A percentile compares a stretch with the other conserved stretches of the same genome.
phyloP scores from a whole-genome alignment of 2,888 invertebrate species.

The Drosophila maculinotata region DNA sequence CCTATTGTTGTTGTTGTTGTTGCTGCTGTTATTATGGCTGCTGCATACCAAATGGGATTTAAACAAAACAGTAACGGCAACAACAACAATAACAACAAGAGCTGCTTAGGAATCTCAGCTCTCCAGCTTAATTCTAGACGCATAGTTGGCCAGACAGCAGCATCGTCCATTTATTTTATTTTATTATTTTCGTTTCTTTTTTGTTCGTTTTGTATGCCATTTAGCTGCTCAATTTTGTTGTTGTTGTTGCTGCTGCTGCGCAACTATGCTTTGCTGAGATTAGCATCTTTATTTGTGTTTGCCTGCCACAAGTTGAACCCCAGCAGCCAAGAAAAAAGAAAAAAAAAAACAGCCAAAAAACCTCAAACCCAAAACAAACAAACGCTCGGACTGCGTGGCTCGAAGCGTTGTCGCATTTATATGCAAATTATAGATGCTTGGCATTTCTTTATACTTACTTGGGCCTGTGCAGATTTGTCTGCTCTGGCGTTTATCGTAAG shows the following conservation, averaged over 20 bases:
- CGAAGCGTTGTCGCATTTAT: constrained; percentile 74
- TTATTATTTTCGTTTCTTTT: constrained; percentile 31
- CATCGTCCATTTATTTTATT: constrained; percentile 50
- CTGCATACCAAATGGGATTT: constrained; percentile 67
- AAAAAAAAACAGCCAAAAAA: constrained; percentile 29
- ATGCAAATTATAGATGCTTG: constrained; percentile 79
- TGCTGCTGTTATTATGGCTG: constrained; percentile 16
- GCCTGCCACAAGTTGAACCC: constrained; percentile 70
- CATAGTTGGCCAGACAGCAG: constrained; percentile 56
- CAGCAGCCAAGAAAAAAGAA: constrained; percentile 15
- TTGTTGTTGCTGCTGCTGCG: constrained; percentile 47
- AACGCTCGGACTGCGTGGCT: constrained; percentile 56
- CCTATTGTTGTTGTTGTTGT: constrained; percentile 28
- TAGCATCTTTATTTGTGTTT: constrained; percentile 80
- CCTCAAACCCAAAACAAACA: constrained; percentile 42
- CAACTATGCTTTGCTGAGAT: constrained; percentile 68
- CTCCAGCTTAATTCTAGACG: constrained; percentile 32
- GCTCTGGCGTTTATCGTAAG: constrained; percentile 70
- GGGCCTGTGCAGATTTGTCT: constrained; percentile 69
- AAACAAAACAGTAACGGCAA: constrained; percentile 25
- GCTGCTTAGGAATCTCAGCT: constrained; percentile 58
- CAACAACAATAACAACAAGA: constrained; percentile 27
- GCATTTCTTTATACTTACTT: constrained; percentile 51
- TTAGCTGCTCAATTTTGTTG: constrained; percentile 64
- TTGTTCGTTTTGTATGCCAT: constrained; percentile 49